Evolutionary conservation across 2,797 vertebrate species (phyloP), one percentile per base, ranked within the genome.

Genomic region (Corythornis leucogaster): DNA sequence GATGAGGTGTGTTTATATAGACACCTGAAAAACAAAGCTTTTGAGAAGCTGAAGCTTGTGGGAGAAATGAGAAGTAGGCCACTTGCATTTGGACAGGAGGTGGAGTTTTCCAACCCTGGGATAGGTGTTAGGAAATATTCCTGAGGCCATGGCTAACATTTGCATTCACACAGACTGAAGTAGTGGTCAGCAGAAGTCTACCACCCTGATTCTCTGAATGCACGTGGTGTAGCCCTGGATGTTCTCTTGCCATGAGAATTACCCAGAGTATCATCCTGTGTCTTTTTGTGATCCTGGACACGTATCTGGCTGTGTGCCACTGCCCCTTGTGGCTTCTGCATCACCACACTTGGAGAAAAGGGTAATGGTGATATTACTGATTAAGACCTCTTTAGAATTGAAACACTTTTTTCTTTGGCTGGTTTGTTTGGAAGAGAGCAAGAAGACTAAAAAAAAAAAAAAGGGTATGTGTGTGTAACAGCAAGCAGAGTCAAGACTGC

Each of bases 331-430:
- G 71, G 40, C 26, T 80, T 71, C 16, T 80, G 30, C 26, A 40
- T 54, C 66, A 62, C 51, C 10, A 4, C 2, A 1, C 25, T 58
- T 83, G 55, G 33, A 51, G 42, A 74, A 38, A 18, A 71, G 14
- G 5, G 6, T 57, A 40, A n/a, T 38, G 33, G 20, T 78, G 66
- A 15, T 76, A 42, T 62, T 73, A 42, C 59, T 77, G 57, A 69
- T n/a, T 66, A 55, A 79, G 21, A 20, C 20, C 9, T 73, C 40
- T 79, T 88, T 16, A 55, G 59, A 75, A 92, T 71, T 9, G 0
- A 77, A 94, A 58, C 25, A 19, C 9, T 67, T 93, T 93, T 42
- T 84, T 69, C 51, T 92, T 82, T 70, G 22, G 9, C 38, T 73
- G 53, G 16, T 64, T 88, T 50, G 28, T 73, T 83, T 84, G 48